Evolutionary conservation across 2,888 invertebrate species (phyloP).

Genomic region (Brenthis daphne): DNA sequence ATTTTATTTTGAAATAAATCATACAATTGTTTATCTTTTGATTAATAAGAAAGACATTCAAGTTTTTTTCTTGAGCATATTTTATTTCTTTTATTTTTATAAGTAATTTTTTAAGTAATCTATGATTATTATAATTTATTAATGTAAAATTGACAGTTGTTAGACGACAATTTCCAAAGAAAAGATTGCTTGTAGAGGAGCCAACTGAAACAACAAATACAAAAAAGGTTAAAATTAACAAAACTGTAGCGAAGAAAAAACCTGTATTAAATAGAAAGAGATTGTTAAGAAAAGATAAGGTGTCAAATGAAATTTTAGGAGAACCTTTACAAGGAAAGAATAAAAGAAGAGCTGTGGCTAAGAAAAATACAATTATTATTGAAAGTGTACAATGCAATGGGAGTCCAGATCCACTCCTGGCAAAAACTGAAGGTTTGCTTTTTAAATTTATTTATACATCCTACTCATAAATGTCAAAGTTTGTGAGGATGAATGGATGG

Average conservation of each 20-base stretch:
- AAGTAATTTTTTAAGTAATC: background rate
- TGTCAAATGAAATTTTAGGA: background rate
- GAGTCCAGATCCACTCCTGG: background rate
- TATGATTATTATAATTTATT: background rate
- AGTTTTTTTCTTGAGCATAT: too few species aligned
- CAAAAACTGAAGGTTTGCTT: constrained; percentile 9
- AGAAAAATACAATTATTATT: background rate
- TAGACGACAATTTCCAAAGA: constrained; percentile 43
- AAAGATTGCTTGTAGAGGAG: constrained; percentile 11
- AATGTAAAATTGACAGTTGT: constrained; percentile 44
- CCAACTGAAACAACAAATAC: constrained; percentile 16
- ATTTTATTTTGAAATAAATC: too few species aligned
- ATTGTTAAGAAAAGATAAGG: background rate
- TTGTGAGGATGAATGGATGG: too few species aligned
- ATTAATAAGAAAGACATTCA: too few species aligned
- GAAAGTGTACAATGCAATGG: background rate
- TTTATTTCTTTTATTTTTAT: too few species aligned
- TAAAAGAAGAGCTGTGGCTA: background rate
- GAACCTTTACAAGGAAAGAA: background rate
- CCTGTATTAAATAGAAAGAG: background rate
- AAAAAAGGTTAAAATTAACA: background rate
- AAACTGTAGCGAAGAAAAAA: constrained; percentile 10
- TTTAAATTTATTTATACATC: background rate
- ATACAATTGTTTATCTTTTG: too few species aligned
- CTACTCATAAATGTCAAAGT: too few species aligned